Base-by-base conservation (phyloP, 1,140 invertebrate genomes). In the Chironomus tepperi region DNA sequence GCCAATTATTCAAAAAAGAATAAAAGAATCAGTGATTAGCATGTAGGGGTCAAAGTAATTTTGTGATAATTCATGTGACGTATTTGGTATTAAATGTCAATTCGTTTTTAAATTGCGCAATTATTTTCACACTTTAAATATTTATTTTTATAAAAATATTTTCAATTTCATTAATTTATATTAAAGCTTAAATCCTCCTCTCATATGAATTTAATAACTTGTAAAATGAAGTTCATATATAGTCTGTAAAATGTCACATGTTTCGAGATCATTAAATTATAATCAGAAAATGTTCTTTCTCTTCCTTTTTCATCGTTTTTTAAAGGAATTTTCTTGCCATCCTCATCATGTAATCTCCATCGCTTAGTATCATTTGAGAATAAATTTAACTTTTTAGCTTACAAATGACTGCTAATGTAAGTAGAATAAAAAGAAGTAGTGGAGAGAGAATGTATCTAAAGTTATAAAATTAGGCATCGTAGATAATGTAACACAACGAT, bases 331-430 rank as follows among this genome's bases (percentile, higher is more conserved):
- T 57, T 57, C 47, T 57, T 57, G 24, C 24, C 24, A 34, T 57
- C 47, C 47, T 57, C 47, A 57, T 57, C 47, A 57, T 57, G 12
- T 57, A 57, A 57, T 57, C 47, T 57, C 47, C 47, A 57, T 57
- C 47, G 47, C n/a, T 57, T 57, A 57, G 47, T 57, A 57, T 57
- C 47, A n/a, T 57, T 57, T 57, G 47, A 57, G 47, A 57, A 57
- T 57, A 57, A 57, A 57, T 57, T 57, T 57, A 57, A 57, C 47
- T 57, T 57, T 57, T 57, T 57, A 57, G 47, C 47, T 57, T 57
- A 57, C 47, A 57, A 57, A 57, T 57, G 47, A 57, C 47, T 57
- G 47, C 47, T 57, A 57, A 57, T 57, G 47, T 57, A 57, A 57
- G 47, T 1, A n/a, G 3, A n/a, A 12, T 12, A 12, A n/a, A 1